These are phyloP conservation scores for Cladopsammia gracilis DNA, from an alignment of 64 coral and sea anemone genomes.

Conservation along the genomic window DNA sequence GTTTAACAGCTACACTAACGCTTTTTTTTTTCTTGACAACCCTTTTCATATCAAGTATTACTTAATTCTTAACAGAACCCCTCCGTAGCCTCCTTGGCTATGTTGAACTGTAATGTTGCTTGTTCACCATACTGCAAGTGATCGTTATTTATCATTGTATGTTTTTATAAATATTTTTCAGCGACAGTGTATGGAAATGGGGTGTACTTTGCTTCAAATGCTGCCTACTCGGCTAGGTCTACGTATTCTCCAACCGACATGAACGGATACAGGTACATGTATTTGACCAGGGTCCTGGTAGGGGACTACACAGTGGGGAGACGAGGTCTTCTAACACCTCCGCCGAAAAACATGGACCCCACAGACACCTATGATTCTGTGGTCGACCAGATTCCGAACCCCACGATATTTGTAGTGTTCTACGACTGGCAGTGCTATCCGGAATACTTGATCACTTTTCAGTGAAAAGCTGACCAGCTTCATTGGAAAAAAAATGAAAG, in stretches of 20 bases:
- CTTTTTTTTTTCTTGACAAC: no score
- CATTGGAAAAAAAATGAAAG: no score
- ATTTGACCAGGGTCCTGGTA: constrained; percentile 37
- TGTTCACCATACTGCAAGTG: no score
- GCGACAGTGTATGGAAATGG: constrained; percentile 39
- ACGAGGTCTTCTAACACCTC: constrained; percentile 30
- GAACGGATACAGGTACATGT: constrained; percentile 58
- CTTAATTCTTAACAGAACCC: no score
- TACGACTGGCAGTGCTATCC: constrained; percentile 60
- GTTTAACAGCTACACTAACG: no score
- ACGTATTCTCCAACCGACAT: constrained; percentile 30
- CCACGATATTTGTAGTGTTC: constrained; percentile 52
- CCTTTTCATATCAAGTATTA: no score
- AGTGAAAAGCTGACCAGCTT: background rate
- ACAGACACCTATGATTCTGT: constrained; percentile 43
- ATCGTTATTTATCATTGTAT: no score
- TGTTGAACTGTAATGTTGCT: no score
- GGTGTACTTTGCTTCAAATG: constrained; percentile 54
- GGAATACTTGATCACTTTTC: constrained; percentile 37
- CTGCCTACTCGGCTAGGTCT: constrained; percentile 23
- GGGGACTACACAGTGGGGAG: constrained; percentile 55
- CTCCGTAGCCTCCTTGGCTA: no score
- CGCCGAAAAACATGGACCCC: background rate
- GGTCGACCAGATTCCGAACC: constrained; percentile 2
- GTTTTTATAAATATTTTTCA: no score